These are phyloP conservation scores for Kryptopterus vitreolus DNA, from an alignment of 2,797 vertebrate species.

Conservation along the genomic window DNA sequence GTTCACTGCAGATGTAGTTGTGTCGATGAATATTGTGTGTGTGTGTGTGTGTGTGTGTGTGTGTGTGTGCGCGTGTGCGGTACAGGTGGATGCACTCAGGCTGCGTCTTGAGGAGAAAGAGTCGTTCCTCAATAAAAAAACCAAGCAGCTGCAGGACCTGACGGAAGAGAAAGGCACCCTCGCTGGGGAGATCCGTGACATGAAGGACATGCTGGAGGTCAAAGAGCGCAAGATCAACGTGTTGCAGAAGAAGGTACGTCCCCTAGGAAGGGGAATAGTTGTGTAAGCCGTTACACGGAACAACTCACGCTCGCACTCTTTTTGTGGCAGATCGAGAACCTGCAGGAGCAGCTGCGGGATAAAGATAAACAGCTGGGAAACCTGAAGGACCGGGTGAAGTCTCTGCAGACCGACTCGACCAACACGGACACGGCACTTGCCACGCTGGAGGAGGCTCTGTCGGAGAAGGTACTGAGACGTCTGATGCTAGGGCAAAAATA, in stretches of 20 bases:
- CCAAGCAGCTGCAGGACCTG: slow-evolving; percentile 97
- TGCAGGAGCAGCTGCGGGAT: slow-evolving; percentile 95
- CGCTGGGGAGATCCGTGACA: slow-evolving; percentile 95
- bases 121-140: slow-evolving; percentile 97
- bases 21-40: not conserved
- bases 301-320: not conserved
- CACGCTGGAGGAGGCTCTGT: slow-evolving; percentile 93
- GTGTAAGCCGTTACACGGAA: too few species aligned
- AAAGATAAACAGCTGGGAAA: slow-evolving; percentile 97
- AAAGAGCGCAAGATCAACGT: slow-evolving; percentile 99
- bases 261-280: not conserved
- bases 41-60: not conserved
- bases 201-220: slow-evolving; percentile 99
- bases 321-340: slow-evolving; percentile 79
- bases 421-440: slow-evolving; percentile 96
- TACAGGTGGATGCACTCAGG: slow-evolving; percentile 93
- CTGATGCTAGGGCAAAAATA: not conserved
- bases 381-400: slow-evolving; percentile 95
- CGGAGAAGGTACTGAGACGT: slow-evolving; percentile 95
- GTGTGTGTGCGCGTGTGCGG: not conserved
- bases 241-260: slow-evolving; percentile 93
- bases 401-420: slow-evolving; percentile 95
- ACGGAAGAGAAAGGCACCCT: slow-evolving; percentile 98
- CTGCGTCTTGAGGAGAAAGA: slow-evolving; percentile 97
- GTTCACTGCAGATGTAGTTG: not conserved